phyloP scores from a whole-genome alignment of 2,888 invertebrate species.

The Tuta absoluta region DNA sequence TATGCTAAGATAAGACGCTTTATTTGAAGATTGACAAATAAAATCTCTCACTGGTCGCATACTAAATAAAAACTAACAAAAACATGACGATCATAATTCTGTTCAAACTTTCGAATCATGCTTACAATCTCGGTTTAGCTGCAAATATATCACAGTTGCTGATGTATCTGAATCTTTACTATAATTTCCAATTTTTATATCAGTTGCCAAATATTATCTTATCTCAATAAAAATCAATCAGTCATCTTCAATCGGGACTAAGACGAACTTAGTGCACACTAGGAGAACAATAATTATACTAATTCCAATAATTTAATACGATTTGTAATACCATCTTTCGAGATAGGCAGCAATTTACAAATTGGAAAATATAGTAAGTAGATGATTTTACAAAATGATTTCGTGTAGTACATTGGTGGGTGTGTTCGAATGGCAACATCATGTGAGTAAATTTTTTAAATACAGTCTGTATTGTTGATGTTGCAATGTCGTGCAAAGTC shows the following conservation, averaged over 20 bases:
- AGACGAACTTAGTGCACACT: slow-evolving; percentile 25
- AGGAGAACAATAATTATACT: slow-evolving; percentile 25
- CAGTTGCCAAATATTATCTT: not conserved
- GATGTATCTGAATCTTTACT: not conserved
- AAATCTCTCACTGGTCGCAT: slow-evolving; percentile 4
- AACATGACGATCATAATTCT: not conserved
- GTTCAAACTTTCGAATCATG: not conserved
- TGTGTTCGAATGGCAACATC: slow-evolving; percentile 1
- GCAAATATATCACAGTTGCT: slow-evolving; percentile 28
- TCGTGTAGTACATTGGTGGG: slow-evolving; percentile 1
- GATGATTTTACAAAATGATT: not conserved
- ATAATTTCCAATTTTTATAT: not conserved
- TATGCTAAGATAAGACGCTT: not conserved
- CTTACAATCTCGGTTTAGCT: slow-evolving; percentile 8
- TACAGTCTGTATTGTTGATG: not conserved
- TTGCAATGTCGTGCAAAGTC: not conserved
- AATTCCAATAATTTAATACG: slow-evolving; percentile 11
- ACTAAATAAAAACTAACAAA: not conserved
- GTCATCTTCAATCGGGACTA: slow-evolving; percentile 26
- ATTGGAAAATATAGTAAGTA: slow-evolving; percentile 3
- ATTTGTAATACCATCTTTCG: not conserved
- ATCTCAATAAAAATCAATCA: slow-evolving; percentile 16
- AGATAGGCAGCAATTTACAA: not conserved
- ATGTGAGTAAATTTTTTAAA: not conserved
- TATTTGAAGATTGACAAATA: not conserved